A percentile compares a stretch with the other conserved stretches of the same genome.
These are phyloP conservation scores for Drosophila maculinotata DNA, from an alignment of 2,888 invertebrate genomes.

Conservation along the genomic window DNA sequence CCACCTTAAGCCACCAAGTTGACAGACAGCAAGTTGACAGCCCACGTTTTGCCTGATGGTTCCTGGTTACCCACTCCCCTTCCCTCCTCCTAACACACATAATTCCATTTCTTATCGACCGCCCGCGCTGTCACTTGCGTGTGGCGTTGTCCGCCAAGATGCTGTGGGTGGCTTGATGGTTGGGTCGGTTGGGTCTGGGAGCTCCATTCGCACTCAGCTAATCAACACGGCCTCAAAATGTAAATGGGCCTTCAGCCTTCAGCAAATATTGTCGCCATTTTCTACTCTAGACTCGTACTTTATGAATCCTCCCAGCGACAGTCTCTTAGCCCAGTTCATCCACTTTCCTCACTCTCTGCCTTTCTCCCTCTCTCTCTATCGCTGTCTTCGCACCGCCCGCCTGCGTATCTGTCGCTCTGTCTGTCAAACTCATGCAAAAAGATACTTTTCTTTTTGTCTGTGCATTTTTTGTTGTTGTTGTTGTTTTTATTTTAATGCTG, in stretches of 20 bases:
- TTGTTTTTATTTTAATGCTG: constrained; percentile 39
- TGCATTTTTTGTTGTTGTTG: constrained; percentile 20
- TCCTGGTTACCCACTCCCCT: constrained; percentile 9
- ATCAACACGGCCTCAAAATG: constrained; percentile 77
- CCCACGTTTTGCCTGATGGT: constrained; percentile 47
- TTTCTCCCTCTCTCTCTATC: constrained; percentile 2
- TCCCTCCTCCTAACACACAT: constrained; percentile 21
- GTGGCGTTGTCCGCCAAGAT: constrained; percentile 42
- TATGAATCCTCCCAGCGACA: constrained; percentile 4
- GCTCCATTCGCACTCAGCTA: constrained; percentile 65
- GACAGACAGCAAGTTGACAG: constrained; percentile 76
- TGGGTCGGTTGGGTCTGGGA: constrained; percentile 1
- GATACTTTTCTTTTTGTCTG: constrained; percentile 66
- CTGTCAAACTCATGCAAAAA: constrained; percentile 71
- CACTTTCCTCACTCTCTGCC: constrained; percentile 21
- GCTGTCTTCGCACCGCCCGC: constrained; percentile 14
- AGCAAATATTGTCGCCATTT: constrained; percentile 83
- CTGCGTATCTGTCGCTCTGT: constrained; percentile 61
- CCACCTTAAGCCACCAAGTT: constrained; percentile 64
- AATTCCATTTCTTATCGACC: constrained; percentile 71
- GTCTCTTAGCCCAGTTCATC: constrained; percentile 46
- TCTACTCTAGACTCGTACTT: constrained; percentile 31
- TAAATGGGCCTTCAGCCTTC: constrained; percentile 74
- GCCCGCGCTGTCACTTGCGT: constrained; percentile 60
- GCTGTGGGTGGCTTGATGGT: constrained; percentile 24